Evolutionary conservation across 2,113 vertebrate species (phyloP).

Genomic region (Caranx ignobilis): DNA sequence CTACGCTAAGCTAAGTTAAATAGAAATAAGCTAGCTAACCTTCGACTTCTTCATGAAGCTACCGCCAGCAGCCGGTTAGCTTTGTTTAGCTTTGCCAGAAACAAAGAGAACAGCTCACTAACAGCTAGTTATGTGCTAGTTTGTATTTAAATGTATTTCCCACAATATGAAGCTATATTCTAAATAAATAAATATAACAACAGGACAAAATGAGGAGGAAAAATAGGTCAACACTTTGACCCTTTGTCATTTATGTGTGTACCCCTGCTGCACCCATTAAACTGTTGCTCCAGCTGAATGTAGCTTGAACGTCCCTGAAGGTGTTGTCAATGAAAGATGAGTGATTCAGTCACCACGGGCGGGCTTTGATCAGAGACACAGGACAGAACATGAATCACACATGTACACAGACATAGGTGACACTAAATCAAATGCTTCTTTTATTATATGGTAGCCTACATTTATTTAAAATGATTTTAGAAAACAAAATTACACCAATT

Average conservation of each 20-base stretch:
- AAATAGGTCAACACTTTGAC: constrained; percentile 42
- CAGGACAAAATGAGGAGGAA: not conserved
- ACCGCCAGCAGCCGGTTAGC: too few relatives aligned
- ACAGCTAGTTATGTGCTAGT: too few relatives aligned
- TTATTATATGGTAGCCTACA: not conserved
- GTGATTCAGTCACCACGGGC: constrained; percentile 32
- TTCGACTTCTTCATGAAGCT: too few relatives aligned
- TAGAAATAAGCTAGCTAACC: too few relatives aligned
- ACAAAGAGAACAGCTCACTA: too few relatives aligned
- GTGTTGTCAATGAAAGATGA: constrained; percentile 20
- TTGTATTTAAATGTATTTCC: not conserved
- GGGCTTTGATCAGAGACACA: constrained; percentile 18
- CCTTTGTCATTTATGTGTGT: constrained; percentile 12
- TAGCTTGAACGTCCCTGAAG: constrained; percentile 12
- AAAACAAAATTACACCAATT: constrained; percentile 12
- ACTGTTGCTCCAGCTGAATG: constrained; percentile 20
- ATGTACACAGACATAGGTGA: not conserved
- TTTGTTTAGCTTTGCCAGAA: too few relatives aligned
- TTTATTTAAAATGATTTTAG: constrained; percentile 14
- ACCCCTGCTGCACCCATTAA: constrained; percentile 16
- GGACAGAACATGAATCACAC: not conserved
- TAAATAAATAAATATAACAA: too few relatives aligned
- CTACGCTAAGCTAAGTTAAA: too few relatives aligned
- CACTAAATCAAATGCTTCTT: constrained; percentile 10
- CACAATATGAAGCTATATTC: not conserved